Conservation (phyloP, 2,113 vertebrate species). For the Microcebus griseorufus region DNA sequence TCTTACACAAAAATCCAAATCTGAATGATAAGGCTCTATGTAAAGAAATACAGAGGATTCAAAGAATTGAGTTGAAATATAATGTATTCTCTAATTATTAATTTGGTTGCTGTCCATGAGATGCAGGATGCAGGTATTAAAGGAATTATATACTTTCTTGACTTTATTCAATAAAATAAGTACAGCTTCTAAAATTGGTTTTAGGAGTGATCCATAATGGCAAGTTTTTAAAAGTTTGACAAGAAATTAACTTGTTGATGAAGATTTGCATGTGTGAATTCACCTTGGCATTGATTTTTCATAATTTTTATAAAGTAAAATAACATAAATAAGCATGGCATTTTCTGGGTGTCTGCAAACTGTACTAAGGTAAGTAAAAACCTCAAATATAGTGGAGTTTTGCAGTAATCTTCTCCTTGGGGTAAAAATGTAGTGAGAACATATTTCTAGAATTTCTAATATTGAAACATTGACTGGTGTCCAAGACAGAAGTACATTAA, state of each 20-base stretch:
- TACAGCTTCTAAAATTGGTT: neutral
- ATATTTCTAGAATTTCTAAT: conserved; percentile 29
- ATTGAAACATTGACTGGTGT: neutral
- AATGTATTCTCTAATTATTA: neutral
- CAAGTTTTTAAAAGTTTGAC: neutral
- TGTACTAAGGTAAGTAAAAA: neutral
- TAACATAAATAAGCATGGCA: neutral
- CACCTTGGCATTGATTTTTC: neutral
- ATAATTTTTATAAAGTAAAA: neutral
- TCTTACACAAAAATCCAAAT: neutral
- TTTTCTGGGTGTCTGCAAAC: neutral
- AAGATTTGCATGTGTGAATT: neutral
- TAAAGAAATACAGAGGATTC: neutral
- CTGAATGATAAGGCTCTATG: neutral
- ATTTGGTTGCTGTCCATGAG: neutral
- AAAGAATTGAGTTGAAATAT: neutral
- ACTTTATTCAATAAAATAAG: neutral
- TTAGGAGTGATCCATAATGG: neutral
- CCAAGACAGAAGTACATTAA: neutral
- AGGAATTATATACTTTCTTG: neutral
- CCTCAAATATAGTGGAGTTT: neutral
- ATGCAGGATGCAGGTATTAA: neutral
- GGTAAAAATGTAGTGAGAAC: neutral
- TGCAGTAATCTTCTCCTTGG: neutral
- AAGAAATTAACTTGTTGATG: neutral